Evolutionary conservation across 2,888 invertebrate genomes (phyloP).

Genomic region (Mactromeris polynyma): DNA sequence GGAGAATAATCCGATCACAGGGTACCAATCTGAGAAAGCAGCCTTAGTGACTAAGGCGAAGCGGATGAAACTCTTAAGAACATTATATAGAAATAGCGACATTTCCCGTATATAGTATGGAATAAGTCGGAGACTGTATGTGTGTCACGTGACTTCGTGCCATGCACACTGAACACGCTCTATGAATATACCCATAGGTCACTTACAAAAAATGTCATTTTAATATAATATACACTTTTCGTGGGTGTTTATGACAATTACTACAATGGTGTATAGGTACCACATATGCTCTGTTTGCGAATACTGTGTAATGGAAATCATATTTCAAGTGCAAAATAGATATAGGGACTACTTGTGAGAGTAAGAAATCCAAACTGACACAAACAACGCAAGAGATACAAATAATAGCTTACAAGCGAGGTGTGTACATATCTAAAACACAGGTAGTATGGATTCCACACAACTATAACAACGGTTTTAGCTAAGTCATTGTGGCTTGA

Average conservation of each 20-base stretch:
- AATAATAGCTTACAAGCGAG: no score
- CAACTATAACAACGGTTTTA: no score
- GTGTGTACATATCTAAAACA: no score
- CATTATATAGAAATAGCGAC: neutral
- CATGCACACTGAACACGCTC: neutral
- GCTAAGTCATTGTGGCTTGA: no score
- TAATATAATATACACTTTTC: neutral
- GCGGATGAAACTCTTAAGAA: no score
- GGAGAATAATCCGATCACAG: neutral
- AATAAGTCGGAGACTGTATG: neutral
- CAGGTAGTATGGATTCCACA: no score
- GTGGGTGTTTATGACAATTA: neutral
- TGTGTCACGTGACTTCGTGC: neutral
- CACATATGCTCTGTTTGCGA: neutral
- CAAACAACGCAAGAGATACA: neutral
- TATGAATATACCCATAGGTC: neutral
- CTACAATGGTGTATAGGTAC: neutral
- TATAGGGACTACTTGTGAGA: neutral
- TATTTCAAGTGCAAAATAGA: neutral
- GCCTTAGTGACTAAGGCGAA: no score
- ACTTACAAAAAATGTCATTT: no score
- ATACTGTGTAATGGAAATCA: neutral
- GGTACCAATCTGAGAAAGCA: no score
- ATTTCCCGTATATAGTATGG: neutral
- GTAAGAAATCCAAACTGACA: neutral